Conservation (phyloP, 2,113 vertebrate genomes). For the Acanthisitta chloris region DNA sequence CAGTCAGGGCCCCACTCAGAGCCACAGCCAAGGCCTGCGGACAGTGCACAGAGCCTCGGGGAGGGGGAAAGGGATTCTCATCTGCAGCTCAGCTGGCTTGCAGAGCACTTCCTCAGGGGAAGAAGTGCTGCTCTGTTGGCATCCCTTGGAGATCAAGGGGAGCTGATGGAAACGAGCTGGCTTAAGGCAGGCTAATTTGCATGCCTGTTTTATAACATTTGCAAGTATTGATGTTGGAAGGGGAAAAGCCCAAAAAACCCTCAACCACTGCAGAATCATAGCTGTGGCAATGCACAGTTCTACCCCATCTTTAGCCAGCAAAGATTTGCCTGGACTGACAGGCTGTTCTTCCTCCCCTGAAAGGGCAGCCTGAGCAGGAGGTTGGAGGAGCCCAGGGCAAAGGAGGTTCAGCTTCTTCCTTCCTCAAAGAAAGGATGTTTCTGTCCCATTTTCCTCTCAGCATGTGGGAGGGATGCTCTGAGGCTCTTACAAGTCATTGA, state of each 20-base stretch:
- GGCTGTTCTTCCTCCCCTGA: not conserved
- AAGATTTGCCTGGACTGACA: not conserved
- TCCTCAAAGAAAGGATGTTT: conserved; percentile 62
- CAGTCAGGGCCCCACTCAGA: not conserved
- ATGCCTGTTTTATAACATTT: conserved; percentile 16
- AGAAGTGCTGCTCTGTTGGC: conserved; percentile 28
- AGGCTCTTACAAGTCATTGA: conserved; percentile 61
- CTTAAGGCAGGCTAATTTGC: conserved; percentile 30
- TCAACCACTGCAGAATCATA: not conserved
- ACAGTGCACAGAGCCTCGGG: not conserved
- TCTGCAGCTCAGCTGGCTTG: conserved; percentile 44
- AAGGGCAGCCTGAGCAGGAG: conserved; percentile 35
- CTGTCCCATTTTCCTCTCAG: conserved; percentile 66
- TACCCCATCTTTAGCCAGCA: not conserved
- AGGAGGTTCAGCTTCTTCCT: conserved; percentile 54
- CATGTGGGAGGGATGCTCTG: conserved; percentile 63
- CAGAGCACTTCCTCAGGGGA: conserved; percentile 42
- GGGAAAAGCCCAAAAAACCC: not conserved
- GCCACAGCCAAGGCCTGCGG: not conserved
- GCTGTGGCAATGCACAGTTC: not conserved
- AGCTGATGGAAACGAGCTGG: conserved; percentile 33
- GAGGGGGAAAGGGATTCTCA: not conserved
- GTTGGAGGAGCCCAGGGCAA: conserved; percentile 41
- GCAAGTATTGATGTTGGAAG: not conserved
- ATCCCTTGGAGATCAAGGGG: conserved; percentile 40